Percentiles rank a stretch among this genome's conserved stretches.
Conservation (phyloP, 2,113 vertebrate genomes). For the Percopsis transmontana region DNA sequence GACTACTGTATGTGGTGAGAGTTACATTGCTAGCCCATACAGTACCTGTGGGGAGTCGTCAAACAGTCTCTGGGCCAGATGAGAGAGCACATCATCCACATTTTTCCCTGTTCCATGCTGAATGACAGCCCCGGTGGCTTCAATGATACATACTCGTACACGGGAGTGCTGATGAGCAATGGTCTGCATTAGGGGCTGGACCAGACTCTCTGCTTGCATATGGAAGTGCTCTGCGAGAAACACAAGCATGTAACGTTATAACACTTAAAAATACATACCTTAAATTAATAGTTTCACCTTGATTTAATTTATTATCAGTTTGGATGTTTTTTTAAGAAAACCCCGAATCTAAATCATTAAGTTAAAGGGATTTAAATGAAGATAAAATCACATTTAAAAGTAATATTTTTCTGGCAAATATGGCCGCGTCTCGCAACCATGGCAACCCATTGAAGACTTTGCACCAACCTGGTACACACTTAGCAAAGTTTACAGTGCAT, state of each 20-base stretch:
- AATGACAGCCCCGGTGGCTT: conserved; percentile 87
- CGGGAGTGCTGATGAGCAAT: conserved; percentile 91
- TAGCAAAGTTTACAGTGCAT: conserved; percentile 78
- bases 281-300: background rate
- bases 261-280: conserved; percentile 14
- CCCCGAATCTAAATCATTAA: too few species aligned
- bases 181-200: conserved; percentile 90
- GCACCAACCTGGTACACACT: conserved; percentile 83
- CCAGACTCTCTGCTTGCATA: conserved; percentile 90
- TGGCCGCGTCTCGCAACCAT: conserved; percentile 49
- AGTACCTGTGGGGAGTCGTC: conserved; percentile 91
- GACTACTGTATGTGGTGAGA: background rate
- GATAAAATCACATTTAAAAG: background rate
- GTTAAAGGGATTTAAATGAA: background rate
- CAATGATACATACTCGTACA: conserved; percentile 86
- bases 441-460: conserved; percentile 37
- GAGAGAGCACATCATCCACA: conserved; percentile 90
- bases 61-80: conserved; percentile 93
- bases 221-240: conserved; percentile 87
- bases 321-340: background rate
- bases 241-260: background rate
- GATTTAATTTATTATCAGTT: background rate
- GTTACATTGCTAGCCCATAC: background rate
- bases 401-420: background rate
- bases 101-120: conserved; percentile 86